Percentiles rank a stretch among this genome's conserved stretches.
These are phyloP conservation scores for Nothoprocta pentlandii DNA, from an alignment of 2,113 vertebrate genomes.

Conservation along the genomic window DNA sequence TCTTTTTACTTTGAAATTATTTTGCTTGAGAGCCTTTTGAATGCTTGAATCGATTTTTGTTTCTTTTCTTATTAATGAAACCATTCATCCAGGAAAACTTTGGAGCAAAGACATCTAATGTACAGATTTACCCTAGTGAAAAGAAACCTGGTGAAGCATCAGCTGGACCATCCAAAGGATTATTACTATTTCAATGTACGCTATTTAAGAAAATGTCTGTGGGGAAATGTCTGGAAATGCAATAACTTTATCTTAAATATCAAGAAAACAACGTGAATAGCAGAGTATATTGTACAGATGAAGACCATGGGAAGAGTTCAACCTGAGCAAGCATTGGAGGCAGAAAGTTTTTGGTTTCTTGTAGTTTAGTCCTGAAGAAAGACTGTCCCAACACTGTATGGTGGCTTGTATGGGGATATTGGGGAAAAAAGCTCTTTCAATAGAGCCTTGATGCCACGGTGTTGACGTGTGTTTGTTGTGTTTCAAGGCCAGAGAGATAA, in stretches of 20 bases:
- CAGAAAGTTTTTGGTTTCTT: background rate
- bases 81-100: slow-evolving; percentile 50
- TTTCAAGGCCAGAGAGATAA: background rate
- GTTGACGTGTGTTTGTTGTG: fast-evolving
- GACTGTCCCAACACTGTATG: fast-evolving
- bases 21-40: slow-evolving; percentile 20
- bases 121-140: slow-evolving; percentile 42
- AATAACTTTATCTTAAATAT: slow-evolving; percentile 59
- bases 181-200: slow-evolving; percentile 8
- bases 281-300: background rate
- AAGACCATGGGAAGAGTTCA: background rate
- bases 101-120: slow-evolving; percentile 60
- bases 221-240: slow-evolving; percentile 41
- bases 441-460: background rate
- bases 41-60: slow-evolving; percentile 26
- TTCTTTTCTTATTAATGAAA: slow-evolving; percentile 63
- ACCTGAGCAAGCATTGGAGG: background rate
- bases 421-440: background rate
- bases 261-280: slow-evolving; percentile 41
- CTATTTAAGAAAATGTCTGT: slow-evolving; percentile 50
- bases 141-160: slow-evolving; percentile 57
- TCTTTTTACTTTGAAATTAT: slow-evolving; percentile 42
- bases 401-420: background rate
- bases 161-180: slow-evolving; percentile 41
- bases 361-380: background rate